phyloP scores from a whole-genome alignment of 2,888 invertebrate species.

The Helobdella robusta region DNA sequence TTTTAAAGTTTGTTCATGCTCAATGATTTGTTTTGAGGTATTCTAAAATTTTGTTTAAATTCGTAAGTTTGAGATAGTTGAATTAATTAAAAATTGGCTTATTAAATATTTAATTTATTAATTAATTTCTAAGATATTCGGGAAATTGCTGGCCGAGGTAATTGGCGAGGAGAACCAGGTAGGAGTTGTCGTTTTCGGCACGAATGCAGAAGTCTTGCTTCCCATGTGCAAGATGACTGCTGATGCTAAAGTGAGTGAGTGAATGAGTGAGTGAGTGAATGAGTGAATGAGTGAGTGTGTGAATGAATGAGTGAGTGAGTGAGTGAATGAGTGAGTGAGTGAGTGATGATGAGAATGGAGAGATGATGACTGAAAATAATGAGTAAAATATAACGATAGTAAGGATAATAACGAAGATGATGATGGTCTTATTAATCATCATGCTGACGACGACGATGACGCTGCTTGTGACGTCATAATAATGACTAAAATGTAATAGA shows the following conservation, averaged over 20 bases:
- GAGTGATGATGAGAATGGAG: no score
- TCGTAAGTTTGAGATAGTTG: background rate
- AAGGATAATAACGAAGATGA: no score
- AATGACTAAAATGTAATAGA: no score
- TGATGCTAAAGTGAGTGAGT: constrained; percentile 37
- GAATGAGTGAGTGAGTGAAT: background rate
- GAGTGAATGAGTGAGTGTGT: background rate
- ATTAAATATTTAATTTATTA: background rate
- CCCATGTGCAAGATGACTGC: constrained; percentile 39
- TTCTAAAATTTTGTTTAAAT: background rate
- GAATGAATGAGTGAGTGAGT: constrained; percentile 10
- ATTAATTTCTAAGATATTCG: constrained; percentile 34
- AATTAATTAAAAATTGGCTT: background rate
- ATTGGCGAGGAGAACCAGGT: constrained; percentile 40
- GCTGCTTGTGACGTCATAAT: no score
- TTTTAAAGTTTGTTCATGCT: background rate
- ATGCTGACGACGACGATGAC: no score
- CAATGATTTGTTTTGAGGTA: background rate
- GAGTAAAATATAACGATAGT: no score
- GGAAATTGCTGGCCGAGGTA: constrained; percentile 37
- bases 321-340: constrained; percentile 11
- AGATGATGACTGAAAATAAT: no score
- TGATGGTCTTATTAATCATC: no score
- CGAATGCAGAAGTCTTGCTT: constrained; percentile 37
- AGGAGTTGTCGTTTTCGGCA: constrained; percentile 41